A percentile compares a stretch with the other conserved stretches of the same genome.
Evolutionary conservation across 2,113 vertebrate species (phyloP).

Genomic region (Xyrauchen texanus): DNA sequence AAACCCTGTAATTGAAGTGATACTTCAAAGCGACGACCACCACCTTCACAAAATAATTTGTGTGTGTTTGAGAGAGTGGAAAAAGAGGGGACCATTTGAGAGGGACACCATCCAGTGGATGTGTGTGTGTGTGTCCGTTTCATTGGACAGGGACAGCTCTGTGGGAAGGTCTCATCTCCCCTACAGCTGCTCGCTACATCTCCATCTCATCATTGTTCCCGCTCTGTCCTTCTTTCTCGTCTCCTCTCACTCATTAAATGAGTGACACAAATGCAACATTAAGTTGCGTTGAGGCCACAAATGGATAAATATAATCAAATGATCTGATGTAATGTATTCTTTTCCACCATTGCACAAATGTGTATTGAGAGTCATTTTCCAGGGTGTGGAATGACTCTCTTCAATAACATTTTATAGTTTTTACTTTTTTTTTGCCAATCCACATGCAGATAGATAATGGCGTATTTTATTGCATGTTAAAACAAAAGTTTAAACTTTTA

Average conservation of each 20-base stretch:
- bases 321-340: slow-evolving; percentile 77
- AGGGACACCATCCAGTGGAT: slow-evolving; percentile 76
- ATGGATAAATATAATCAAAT: slow-evolving; percentile 82
- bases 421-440: not conserved
- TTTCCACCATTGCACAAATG: slow-evolving; percentile 60
- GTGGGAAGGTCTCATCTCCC: slow-evolving; percentile 83
- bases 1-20: slow-evolving; percentile 98
- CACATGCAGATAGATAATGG: not conserved
- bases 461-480: slow-evolving; percentile 9
- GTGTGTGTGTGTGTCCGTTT: slow-evolving; percentile 62
- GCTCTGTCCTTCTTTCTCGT: slow-evolving; percentile 14
- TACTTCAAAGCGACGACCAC: slow-evolving; percentile 96
- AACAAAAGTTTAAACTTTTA: slow-evolving; percentile 30
- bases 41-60: slow-evolving; percentile 87
- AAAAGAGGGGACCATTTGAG: slow-evolving; percentile 58
- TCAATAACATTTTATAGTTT: not conserved
- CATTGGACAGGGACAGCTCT: slow-evolving; percentile 77
- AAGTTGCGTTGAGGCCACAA: slow-evolving; percentile 81
- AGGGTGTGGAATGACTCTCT: slow-evolving; percentile 6
- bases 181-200: slow-evolving; percentile 83
- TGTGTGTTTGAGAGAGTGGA: slow-evolving; percentile 54
- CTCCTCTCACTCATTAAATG: slow-evolving; percentile 73
- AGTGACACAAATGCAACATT: slow-evolving; percentile 80
- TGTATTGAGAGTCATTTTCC: slow-evolving; percentile 56
- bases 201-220: slow-evolving; percentile 59